Percentiles rank a stretch among this genome's conserved stretches.
These are phyloP conservation scores for Cephalophus harveyi DNA, from an alignment of 2,113 vertebrate species.

Conservation along the genomic window DNA sequence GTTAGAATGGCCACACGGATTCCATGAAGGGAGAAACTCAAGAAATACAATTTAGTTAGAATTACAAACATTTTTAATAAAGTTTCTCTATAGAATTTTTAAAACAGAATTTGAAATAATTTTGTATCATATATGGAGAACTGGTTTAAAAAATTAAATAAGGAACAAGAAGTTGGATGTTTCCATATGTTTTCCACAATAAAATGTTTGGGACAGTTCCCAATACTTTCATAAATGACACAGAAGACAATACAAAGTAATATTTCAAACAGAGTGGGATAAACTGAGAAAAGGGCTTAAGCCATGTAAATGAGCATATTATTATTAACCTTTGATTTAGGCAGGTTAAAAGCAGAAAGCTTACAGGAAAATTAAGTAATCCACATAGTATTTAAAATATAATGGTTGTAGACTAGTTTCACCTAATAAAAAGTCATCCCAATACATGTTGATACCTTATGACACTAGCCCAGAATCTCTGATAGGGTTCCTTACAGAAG, in stretches of 20 bases:
- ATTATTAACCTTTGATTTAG: not conserved
- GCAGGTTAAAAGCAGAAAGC: not conserved
- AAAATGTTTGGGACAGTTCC: not conserved
- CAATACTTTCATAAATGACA: not conserved
- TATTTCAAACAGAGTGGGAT: not conserved
- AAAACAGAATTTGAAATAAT: constrained; percentile 17
- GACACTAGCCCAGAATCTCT: not conserved
- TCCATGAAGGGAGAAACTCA: not conserved
- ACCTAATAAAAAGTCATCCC: not conserved
- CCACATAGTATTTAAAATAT: not conserved
- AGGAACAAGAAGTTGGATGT: not conserved
- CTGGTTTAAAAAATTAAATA: not conserved
- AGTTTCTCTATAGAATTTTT: not conserved
- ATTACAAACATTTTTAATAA: constrained; percentile 16
- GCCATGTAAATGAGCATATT: not conserved
- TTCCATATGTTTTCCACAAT: not conserved
- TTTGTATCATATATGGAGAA: not conserved
- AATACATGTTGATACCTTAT: not conserved
- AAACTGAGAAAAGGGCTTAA: not conserved
- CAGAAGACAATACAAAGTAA: not conserved
- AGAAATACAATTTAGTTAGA: constrained; percentile 8
- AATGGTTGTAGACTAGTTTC: not conserved
- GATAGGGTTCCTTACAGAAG: not conserved
- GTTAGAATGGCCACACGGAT: not conserved
- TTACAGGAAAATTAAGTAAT: not conserved